These are phyloP conservation scores for Iguana delicatissima DNA, from an alignment of 2,797 vertebrate genomes.

Conservation along the genomic window DNA sequence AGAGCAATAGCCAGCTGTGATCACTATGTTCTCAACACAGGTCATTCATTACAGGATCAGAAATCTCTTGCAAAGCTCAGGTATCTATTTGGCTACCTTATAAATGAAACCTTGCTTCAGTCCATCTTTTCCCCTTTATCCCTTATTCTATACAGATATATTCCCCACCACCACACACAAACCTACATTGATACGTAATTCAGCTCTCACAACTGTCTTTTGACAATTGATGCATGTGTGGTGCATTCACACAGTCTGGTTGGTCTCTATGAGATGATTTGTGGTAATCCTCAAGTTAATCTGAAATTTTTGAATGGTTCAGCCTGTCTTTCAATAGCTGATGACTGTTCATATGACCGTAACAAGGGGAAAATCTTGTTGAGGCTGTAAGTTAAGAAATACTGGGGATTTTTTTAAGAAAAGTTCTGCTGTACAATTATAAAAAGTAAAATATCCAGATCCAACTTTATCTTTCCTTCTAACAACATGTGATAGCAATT, in stretches of 20 bases:
- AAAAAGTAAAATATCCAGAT: neutral
- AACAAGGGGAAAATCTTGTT: neutral
- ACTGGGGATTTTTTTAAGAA: no score
- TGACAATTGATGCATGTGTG: neutral
- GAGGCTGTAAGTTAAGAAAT: neutral
- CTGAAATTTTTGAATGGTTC: neutral
- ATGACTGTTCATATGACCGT: neutral
- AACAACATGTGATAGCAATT: neutral
- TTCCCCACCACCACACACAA: neutral
- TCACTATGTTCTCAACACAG: neutral
- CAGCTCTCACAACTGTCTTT: neutral
- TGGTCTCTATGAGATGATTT: neutral
- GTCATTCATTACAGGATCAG: neutral
- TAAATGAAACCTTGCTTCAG: neutral
- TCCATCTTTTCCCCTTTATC: neutral
- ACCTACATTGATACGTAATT: neutral
- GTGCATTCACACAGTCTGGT: neutral
- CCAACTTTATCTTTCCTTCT: neutral
- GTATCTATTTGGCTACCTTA: neutral
- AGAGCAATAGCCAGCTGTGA: slow-evolving; percentile 12
- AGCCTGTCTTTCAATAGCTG: neutral
- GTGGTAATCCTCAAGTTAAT: neutral
- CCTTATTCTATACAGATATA: rapidly evolving
- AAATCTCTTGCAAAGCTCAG: neutral
- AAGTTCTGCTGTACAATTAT: no score